A percentile compares a stretch with the other conserved stretches of the same genome.
Conservation (phyloP, 2,113 vertebrate species). For the Propithecus coquereli region DNA sequence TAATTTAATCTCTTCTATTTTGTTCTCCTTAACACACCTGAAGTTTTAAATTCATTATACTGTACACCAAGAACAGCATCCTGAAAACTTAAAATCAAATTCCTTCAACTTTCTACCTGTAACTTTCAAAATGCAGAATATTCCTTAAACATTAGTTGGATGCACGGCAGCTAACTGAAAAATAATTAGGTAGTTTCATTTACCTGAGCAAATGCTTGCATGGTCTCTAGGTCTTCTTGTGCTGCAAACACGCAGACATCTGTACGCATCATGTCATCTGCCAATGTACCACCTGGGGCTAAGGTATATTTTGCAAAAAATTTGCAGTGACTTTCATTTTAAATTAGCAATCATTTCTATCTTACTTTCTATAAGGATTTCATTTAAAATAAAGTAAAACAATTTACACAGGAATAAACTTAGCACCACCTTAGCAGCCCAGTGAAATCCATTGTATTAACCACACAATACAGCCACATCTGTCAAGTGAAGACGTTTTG, state of each 20-base stretch:
- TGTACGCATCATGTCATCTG: slow-evolving; percentile 98
- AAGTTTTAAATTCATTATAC: neutral
- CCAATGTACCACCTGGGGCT: slow-evolving; percentile 98
- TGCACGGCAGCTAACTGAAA: neutral
- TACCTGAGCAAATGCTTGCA: slow-evolving; percentile 99
- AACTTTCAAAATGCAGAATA: neutral
- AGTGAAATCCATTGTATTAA: neutral
- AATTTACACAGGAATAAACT: neutral
- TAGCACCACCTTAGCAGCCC: neutral
- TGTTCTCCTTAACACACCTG: neutral
- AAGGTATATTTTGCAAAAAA: slow-evolving; percentile 19
- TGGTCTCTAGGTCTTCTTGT: slow-evolving; percentile 98
- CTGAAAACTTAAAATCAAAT: neutral
- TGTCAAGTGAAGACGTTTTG: neutral
- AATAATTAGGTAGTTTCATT: neutral
- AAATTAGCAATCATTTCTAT: neutral
- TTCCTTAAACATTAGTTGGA: neutral
- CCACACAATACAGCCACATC: neutral
- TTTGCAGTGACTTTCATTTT: neutral
- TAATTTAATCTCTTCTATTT: neutral
- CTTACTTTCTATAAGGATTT: neutral
- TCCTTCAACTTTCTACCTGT: neutral
- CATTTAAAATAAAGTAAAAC: neutral
- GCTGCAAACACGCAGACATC: slow-evolving; percentile 98
- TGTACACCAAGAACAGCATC: neutral